Conservation (phyloP, 2,888 invertebrate species). For the Dyspetes luteomarginatus region DNA sequence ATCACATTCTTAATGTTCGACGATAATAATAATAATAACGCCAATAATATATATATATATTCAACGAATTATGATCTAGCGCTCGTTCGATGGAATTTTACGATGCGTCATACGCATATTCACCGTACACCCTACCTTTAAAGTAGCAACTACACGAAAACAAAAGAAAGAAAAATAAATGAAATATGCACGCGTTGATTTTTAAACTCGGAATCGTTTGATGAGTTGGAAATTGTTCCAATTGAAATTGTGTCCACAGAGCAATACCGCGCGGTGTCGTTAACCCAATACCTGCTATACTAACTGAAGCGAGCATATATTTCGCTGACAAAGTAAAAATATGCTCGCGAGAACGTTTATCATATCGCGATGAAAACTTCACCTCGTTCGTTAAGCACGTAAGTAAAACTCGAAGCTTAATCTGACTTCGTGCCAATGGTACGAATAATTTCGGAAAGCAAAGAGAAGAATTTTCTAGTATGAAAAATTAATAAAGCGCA, state of each 20-base stretch:
- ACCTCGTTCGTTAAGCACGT: neutral
- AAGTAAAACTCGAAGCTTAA: too few species aligned
- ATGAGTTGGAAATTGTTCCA: neutral
- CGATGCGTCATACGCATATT: neutral
- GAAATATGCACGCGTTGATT: neutral
- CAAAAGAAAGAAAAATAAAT: too few species aligned
- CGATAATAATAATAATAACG: neutral
- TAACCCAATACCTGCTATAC: conserved; percentile 35
- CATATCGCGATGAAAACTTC: neutral
- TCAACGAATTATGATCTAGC: neutral
- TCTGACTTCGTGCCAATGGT: too few species aligned
- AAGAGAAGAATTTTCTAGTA: too few species aligned
- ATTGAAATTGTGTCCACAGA: neutral
- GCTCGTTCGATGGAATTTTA: neutral
- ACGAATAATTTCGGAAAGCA: too few species aligned
- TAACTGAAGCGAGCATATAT: neutral
- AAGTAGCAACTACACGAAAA: too few species aligned
- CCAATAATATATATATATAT: neutral
- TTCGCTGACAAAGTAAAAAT: conserved; percentile 29
- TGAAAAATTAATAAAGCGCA: too few species aligned
- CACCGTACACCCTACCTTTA: neutral
- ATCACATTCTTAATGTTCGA: neutral
- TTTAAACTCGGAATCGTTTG: neutral
- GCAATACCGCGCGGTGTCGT: conserved; percentile 21
- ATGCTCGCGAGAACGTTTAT: neutral